Base-by-base conservation (phyloP, 2,113 vertebrate genomes). In the Urocynchramus pylzowi region DNA sequence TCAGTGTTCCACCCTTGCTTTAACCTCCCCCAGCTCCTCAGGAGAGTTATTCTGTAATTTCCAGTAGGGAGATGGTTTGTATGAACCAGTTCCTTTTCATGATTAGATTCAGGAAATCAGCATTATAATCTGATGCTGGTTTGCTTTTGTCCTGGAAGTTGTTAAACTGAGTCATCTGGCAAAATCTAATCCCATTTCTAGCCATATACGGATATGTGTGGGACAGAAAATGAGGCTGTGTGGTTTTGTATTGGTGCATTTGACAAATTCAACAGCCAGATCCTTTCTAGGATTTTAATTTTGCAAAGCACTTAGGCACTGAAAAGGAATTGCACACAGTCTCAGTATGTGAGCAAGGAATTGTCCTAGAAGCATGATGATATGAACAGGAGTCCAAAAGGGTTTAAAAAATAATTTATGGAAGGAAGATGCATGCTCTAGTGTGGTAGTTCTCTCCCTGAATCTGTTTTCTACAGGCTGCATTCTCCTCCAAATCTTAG, bases 41-140 rank as follows among this genome's bases (percentile, higher is more conserved):
- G 95, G 97, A 97, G 90, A 95, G 82, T 87, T 96, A 92, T 96
- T 92, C 87, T 93, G 95, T 97, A 81, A 98, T 97, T 98, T 98
- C 98, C 98, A 97, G 95, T 91, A 97, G 97, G 94, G 95, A 97
- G 87, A 89, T 96, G 85, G 97, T 97, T 98, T 98, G 97, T 90
- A 81, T 89, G 92, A 86, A 90, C 39, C 75, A 83, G 86, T 97
- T 98, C 97, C 87, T 94, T 97, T 93, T 95, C 52, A 88, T 79
- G 24, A 97, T 50, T 96, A 88, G 33, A 70, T 91, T 75, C 92
- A 93, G 97, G 97, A 98, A 90, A 74, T 80, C 74, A 84, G 69
- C 71, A 61, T 91, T 96, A 92, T 70, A 95, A 89, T 89, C 70
- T 81, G 86, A 90, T 95, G 63, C 64, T 74, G 27, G 59, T 94